Percentiles rank a stretch among this genome's conserved stretches.
These are phyloP conservation scores for Iphiclides podalirius DNA, from an alignment of 2,888 invertebrate species.

Conservation along the genomic window DNA sequence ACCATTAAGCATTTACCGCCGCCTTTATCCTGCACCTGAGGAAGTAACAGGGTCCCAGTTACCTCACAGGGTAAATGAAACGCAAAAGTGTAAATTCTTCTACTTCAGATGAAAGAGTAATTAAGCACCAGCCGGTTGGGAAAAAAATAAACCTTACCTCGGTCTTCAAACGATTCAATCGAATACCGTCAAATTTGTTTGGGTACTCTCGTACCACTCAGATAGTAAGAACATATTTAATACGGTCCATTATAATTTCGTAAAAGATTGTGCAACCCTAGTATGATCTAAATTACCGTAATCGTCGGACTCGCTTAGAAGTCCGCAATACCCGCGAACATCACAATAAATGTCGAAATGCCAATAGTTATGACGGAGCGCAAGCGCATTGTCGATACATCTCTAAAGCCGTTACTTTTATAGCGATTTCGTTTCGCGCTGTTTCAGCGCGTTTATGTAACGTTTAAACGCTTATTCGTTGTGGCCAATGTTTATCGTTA, in stretches of 20 bases:
- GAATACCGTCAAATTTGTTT: too few species aligned
- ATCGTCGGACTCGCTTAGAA: constrained; percentile 42
- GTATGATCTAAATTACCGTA: constrained; percentile 39
- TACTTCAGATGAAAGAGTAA: too few species aligned
- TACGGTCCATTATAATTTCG: background rate
- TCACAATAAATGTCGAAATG: constrained; percentile 35
- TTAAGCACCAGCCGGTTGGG: too few species aligned
- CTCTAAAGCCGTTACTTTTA: constrained; percentile 28
- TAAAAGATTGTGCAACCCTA: constrained; percentile 3
- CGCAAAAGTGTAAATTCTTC: too few species aligned
- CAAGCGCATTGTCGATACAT: constrained; percentile 27
- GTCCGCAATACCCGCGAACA: too few species aligned
- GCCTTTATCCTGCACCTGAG: too few species aligned
- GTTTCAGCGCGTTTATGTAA: background rate
- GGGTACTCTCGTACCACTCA: too few species aligned
- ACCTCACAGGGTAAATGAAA: too few species aligned
- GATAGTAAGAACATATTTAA: background rate
- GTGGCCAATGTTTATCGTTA: constrained; percentile 5
- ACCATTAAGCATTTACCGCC: too few species aligned
- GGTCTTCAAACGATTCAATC: too few species aligned
- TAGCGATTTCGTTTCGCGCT: constrained; percentile 2
- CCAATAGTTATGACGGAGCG: constrained; percentile 23
- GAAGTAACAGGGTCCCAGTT: too few species aligned
- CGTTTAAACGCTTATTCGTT: background rate
- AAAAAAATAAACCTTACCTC: too few species aligned